Evolutionary conservation across 2,888 invertebrate species (phyloP).

Genomic region (Antheraea assamensis): DNA sequence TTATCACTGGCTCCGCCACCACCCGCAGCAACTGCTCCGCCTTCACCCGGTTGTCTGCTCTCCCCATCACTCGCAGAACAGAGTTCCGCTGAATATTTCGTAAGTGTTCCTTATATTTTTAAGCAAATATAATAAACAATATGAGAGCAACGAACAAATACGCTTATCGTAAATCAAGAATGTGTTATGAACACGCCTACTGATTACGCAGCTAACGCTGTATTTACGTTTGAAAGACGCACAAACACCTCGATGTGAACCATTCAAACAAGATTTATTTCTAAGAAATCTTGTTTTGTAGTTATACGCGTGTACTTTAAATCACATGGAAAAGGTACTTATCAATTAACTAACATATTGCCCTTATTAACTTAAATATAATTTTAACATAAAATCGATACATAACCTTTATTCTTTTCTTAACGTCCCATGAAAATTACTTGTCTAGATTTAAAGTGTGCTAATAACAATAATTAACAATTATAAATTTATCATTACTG

Average conservation of each 20-base stretch:
- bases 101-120: constrained; percentile 47
- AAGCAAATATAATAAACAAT: neutral
- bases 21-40: constrained; percentile 75
- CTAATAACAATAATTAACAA: too few relatives aligned
- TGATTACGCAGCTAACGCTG: constrained; percentile 31
- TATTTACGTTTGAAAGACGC: constrained; percentile 36
- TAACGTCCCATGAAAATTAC: too few relatives aligned
- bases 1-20: constrained; percentile 74
- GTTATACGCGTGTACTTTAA: neutral
- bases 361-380: too few relatives aligned
- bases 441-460: too few relatives aligned
- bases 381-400: too few relatives aligned
- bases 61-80: constrained; percentile 75
- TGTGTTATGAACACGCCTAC: constrained; percentile 26
- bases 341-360: neutral
- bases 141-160: constrained; percentile 8
- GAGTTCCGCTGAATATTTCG: constrained; percentile 70
- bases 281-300: constrained; percentile 10
- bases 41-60: constrained; percentile 72
- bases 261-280: constrained; percentile 15
- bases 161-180: constrained; percentile 33
- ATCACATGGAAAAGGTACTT: neutral
- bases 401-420: too few relatives aligned
- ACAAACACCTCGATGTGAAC: constrained; percentile 23
- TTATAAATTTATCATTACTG: too few relatives aligned